phyloP scores from a whole-genome alignment of 1,140 invertebrate genomes.

The Pseudoatta argentina region DNA sequence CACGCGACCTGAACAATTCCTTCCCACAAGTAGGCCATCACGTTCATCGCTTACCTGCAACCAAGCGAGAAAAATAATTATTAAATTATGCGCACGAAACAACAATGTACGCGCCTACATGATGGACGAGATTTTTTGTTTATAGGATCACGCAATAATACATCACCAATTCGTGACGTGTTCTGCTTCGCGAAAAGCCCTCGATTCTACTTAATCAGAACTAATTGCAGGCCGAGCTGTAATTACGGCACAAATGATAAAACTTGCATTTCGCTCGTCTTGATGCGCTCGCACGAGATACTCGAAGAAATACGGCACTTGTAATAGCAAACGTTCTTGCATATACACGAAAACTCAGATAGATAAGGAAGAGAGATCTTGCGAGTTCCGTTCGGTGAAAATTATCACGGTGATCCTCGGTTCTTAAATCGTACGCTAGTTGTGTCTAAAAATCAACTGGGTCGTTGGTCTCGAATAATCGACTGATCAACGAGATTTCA shows the following conservation, averaged over 20 bases:
- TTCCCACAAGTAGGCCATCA: constrained; percentile 44
- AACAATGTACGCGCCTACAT: not conserved
- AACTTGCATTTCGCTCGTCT: constrained; percentile 65
- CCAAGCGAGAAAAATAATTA: constrained; percentile 42
- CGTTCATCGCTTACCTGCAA: constrained; percentile 62
- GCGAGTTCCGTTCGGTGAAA: constrained; percentile 63
- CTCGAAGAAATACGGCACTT: constrained; percentile 65
- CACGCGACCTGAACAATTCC: constrained; percentile 15
- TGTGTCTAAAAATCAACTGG: constrained; percentile 7
- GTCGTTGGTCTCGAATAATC: not conserved
- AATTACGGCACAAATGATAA: constrained; percentile 81
- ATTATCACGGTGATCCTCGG: constrained; percentile 25
- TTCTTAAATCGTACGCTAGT: constrained; percentile 8
- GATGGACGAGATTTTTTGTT: constrained; percentile 18
- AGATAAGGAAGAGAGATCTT: constrained; percentile 58
- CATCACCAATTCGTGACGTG: not conserved
- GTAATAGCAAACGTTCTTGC: constrained; percentile 49
- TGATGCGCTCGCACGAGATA: constrained; percentile 73
- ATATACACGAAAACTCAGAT: constrained; percentile 5
- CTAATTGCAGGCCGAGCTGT: constrained; percentile 73
- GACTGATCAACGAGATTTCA: not conserved
- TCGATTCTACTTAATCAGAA: constrained; percentile 60
- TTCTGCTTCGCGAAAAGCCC: not conserved
- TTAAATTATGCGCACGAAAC: constrained; percentile 52
- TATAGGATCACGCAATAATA: constrained; percentile 8